Evolutionary conservation across 2,888 invertebrate genomes (phyloP), one percentile per base, ranked within the genome.

Genomic region (Tortricodes alternella): DNA sequence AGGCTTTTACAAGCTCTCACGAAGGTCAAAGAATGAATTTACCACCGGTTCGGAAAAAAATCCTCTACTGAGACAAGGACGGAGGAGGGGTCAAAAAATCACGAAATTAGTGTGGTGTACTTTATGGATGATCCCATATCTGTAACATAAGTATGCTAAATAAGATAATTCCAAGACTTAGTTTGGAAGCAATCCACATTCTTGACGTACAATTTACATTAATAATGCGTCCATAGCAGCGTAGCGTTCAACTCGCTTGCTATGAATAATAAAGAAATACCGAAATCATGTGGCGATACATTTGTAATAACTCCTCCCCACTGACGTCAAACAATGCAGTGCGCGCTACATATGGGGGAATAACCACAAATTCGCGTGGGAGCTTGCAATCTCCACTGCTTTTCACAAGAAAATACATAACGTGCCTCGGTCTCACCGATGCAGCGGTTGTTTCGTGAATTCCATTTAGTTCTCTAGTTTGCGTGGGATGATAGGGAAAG

Each of bases 251-350:
- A 24, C 35, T 58, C 59, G 51, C 58, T 58, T 53, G 62, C 60
- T 53, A 56, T 59, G 62, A 64, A 64, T 63, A 59, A 58, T 63
- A 62, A 61, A 60, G 57, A 58, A 58, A 60, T 60, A 62, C 24
- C 15, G 41, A 41, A 59, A 63, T 67, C 62, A 64, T 64, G 53
- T 60, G n/a, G 61, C 41, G 38, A 50, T 62, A 63, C 63, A 63
- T 64, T 65, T 60, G 60, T 49, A 15, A 55, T 53, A 44, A 29
- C 48, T 55, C 37, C 44, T 59, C 62, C 58, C 48, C 57, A 49
- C 49, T 74, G 72, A 76, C 76, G 74, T 75, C 73, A 76, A 48
- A 46, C 39, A 50, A 44, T 51, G 43, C 56, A 57, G 50, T 60
- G 57, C 59, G 53, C 58, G 16, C 32, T 64, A 63, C 62, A 60